Evolutionary conservation across 2,113 vertebrate genomes (phyloP).

Genomic region (Seriola rivoliana): DNA sequence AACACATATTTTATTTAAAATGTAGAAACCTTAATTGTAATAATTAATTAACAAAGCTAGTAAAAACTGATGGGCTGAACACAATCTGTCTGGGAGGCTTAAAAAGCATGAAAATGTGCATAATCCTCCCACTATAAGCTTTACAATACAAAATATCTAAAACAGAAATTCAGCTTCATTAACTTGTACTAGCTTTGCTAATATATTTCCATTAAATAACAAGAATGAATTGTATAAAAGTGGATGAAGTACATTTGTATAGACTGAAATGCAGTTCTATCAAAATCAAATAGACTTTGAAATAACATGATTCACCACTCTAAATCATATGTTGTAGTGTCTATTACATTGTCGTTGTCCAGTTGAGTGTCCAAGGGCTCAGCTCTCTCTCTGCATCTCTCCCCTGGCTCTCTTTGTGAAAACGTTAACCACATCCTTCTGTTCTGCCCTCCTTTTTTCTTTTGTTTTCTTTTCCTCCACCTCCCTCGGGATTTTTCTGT

Average conservation of each 20-base stretch:
- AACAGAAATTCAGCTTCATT: not conserved
- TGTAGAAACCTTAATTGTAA: not conserved
- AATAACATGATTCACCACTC: not conserved
- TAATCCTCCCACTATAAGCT: too few species aligned
- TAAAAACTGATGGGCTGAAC: not conserved
- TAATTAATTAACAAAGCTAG: not conserved
- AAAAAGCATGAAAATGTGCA: not conserved
- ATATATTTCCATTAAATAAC: slow-evolving; percentile 4
- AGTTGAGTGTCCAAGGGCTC: slow-evolving; percentile 47
- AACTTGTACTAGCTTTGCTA: not conserved
- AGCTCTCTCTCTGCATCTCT: slow-evolving; percentile 48
- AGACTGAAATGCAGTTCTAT: not conserved
- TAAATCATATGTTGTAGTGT: slow-evolving; percentile 24
- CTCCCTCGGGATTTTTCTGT: slow-evolving; percentile 66
- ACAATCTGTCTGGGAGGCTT: not conserved
- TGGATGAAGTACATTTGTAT: not conserved
- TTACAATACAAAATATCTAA: not conserved
- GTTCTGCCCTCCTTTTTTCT: slow-evolving; percentile 88
- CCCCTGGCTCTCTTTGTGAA: slow-evolving; percentile 77
- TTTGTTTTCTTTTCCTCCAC: slow-evolving; percentile 66
- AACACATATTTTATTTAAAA: not conserved
- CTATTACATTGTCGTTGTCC: slow-evolving; percentile 40
- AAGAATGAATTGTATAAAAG: not conserved
- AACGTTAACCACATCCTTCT: slow-evolving; percentile 96
- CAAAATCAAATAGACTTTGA: not conserved